These are phyloP conservation scores for Amblyteles armatorius DNA, from an alignment of 2,888 invertebrate species.

Conservation along the genomic window DNA sequence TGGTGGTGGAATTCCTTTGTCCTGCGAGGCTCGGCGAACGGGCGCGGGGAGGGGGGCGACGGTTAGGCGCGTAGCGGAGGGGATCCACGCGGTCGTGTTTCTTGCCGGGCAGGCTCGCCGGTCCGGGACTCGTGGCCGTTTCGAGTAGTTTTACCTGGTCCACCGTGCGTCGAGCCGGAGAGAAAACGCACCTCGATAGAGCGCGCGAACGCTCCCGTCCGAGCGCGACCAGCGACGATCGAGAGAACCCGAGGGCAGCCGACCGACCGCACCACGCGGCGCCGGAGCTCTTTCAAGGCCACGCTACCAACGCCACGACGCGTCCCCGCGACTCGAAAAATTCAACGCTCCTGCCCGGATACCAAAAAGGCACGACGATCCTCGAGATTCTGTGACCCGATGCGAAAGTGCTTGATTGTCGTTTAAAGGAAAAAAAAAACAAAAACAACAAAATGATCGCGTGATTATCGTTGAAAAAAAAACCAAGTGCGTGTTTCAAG, in stretches of 20 bases:
- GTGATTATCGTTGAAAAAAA: too few species aligned
- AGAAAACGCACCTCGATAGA: slow-evolving; percentile 63
- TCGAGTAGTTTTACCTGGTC: slow-evolving; percentile 61
- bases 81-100: slow-evolving; percentile 60
- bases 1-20: slow-evolving; percentile 82
- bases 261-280: slow-evolving; percentile 60
- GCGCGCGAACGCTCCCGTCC: slow-evolving; percentile 77
- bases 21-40: slow-evolving; percentile 71
- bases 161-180: slow-evolving; percentile 42
- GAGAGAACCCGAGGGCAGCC: slow-evolving; percentile 58
- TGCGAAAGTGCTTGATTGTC: not conserved
- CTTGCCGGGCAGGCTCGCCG: not conserved
- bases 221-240: slow-evolving; percentile 73
- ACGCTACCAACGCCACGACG: slow-evolving; percentile 25
- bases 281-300: slow-evolving; percentile 65
- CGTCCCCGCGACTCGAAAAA: not conserved
- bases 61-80: slow-evolving; percentile 55
- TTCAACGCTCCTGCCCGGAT: not conserved
- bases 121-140: slow-evolving; percentile 47
- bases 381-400: too few species aligned
- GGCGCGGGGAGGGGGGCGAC: slow-evolving; percentile 49
- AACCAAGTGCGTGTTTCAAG: slow-evolving; percentile 11
- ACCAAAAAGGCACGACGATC: too few species aligned
- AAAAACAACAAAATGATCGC: too few species aligned
- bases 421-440: not conserved